Evolutionary conservation across 2,888 invertebrate species (phyloP), one percentile per base, ranked within the genome.

Genomic region (Apodemia zela): DNA sequence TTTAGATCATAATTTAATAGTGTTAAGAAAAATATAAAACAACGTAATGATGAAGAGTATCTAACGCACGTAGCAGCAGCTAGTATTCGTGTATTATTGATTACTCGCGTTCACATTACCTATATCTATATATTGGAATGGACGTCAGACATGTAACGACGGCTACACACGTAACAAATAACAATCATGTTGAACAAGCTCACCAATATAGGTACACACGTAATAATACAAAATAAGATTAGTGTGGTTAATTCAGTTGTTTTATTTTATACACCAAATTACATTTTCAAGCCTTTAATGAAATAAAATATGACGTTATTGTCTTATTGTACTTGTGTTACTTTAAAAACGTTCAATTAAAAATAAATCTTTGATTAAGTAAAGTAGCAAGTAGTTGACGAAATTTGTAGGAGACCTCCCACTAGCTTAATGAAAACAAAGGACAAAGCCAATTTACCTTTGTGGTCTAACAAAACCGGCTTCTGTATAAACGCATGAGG

Each of bases 51-150:
- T 61, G 66, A 64, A 58, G 59, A 61, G 13, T 38, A 38, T 2
- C 17, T 18, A 29, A n/a, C 58, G 67, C 73, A 75, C 71, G 70
- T 72, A 67, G 65, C 66, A 66, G 68, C 68, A 18, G 45, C 18
- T 38, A 38, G 58, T 74, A 69, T 80, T 76, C 72, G 74, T 76
- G 74, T 71, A 77, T 77, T 82, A 82, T 82, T 77, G 82, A 82
- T 82, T 81, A 72, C 79, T 72, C 75, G 72, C 74, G 77, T 72
- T 74, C 70, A 66, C 64, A 66, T 68, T 70, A 66, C 73, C 72
- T 42, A 42, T 71, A 65, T 66, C 65, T 78, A 74, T 76, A 72
- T 76, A 73, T 68, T 72, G 72, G 69, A 74, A 71, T 75, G 79
- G 75, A 76, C 76, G 78, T 73, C 67, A 63, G 64, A 62, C 61